Base-by-base conservation (phyloP, 2,888 invertebrate genomes). In the Drosophila mettleri region DNA sequence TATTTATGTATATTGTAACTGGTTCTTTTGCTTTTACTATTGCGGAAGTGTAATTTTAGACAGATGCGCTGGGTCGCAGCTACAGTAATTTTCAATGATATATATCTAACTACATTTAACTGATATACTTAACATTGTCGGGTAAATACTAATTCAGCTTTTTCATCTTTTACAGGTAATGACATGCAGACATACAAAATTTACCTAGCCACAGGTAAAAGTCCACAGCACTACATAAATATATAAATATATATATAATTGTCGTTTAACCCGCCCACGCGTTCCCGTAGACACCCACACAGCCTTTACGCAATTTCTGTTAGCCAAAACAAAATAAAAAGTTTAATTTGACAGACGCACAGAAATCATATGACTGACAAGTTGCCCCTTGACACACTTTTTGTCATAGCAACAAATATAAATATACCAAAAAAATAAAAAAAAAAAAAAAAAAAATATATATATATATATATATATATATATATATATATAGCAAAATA, bases 311-410 rank as follows among this genome's bases (percentile, higher is more conserved):
- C 68, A 82, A 88, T 84, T 88, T 86, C 74, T 75, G 73, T 88
- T 78, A 45, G 60, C 52, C 48, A 63, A 43, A 55, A 63, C 5
- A 24, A 24, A 24, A 24, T 4, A 68, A 62, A 58, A 69, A 71
- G 52, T 65, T 34, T 54, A 53, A 64, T 70, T 89, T 82, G 86
- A 89, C 86, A 80, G 72, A 64, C 74, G 57, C 60, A 39, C 60
- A 63, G 66, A 83, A 86, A 84, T 86, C 78, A 68, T 80, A 65
- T 84, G 87, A 88, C 81, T 83, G 78, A 84, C 87, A 88, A 84
- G 85, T 74, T 88, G 85, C 88, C 80, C 88, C 88, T 88, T 88
- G 88, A 88, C 88, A 89, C 70, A 88, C 85, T 88, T 88, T 86
- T 79, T 76, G 79, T 77, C 88, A 61, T 74, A 74, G 89, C 86